Base-by-base conservation (phyloP, 2,888 invertebrate species). In the Dione vanillae region DNA sequence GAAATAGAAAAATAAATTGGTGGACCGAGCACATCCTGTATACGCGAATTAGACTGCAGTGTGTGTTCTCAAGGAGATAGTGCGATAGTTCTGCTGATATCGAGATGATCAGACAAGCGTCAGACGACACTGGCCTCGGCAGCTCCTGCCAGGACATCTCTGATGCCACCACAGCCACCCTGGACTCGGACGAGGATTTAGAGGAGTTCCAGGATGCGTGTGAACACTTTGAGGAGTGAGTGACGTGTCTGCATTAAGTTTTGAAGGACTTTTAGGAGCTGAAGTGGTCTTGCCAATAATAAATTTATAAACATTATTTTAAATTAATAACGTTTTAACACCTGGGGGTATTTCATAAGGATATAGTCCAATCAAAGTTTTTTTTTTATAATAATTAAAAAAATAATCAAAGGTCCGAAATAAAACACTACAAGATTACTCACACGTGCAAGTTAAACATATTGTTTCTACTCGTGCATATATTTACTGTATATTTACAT, bases 71-170 rank as follows among this genome's bases (percentile, higher is more conserved):
- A 80, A 70, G 54, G 62, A 70, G 74, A 74, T 75, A 76, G 76
- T 59, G 74, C 75, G 76, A 75, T 70, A 70, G 73, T 74, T 76
- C 72, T n/a, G 27, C 27, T 52, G 19, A 49, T 43, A 47, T 10
- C 75, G 70, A 77, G 68, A 77, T 81, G 69, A 75, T 69, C 41
- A 78, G 82, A 20, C 83, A 84, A 68, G 69, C 76, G 35, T 85
- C 85, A 19, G 71, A 80, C 10, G 86, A 88, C 75, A 86, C 87
- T 12, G 88, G 86, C 1, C 83, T 85, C 19, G 80, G 78, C 41
- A 84, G 82, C 43, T 78, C 58, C 37, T 47, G 16, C 19, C 51
- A 82, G 41, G 75, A 76, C 27, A 35, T 49, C n/a, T 62, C 58
- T 19, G 64, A 64, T 12, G 47, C 27, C 37, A 47, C 67, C 20